Evolutionary conservation across 2,888 invertebrate genomes (phyloP).

Genomic region (Cylindroiulus punctatus): DNA sequence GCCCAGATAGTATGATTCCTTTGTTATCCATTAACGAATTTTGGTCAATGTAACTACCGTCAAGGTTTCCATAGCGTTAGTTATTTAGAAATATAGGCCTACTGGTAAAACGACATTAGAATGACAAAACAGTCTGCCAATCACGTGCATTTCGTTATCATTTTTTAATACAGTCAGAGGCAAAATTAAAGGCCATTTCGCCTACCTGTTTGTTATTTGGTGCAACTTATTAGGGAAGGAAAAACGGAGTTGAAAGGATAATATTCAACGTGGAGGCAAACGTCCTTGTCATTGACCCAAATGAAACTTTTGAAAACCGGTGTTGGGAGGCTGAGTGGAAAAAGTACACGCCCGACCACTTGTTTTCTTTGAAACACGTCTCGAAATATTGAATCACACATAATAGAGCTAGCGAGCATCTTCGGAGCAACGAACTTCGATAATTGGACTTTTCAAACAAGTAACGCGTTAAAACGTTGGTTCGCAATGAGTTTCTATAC

Average conservation of each 20-base stretch:
- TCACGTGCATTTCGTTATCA: too few relatives aligned
- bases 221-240: not conserved
- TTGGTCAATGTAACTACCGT: too few relatives aligned
- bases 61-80: too few relatives aligned
- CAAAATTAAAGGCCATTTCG: too few relatives aligned
- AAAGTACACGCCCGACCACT: conserved; percentile 40
- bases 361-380: conserved; percentile 16
- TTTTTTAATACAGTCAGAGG: too few relatives aligned
- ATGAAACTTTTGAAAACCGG: not conserved
- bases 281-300: conserved; percentile 47
- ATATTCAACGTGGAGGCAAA: conserved; percentile 38
- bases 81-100: too few relatives aligned
- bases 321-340: not conserved
- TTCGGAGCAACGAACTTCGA: not conserved
- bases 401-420: not conserved
- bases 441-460: not conserved
- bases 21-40: too few relatives aligned
- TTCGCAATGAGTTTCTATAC: not conserved
- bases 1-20: too few relatives aligned
- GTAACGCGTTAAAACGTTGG: not conserved
- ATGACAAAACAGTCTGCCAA: too few relatives aligned
- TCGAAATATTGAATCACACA: not conserved
- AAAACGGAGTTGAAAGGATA: conserved; percentile 29
- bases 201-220: conserved; percentile 20
- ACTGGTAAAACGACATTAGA: too few relatives aligned